A percentile compares a stretch with the other conserved stretches of the same genome.
Conservation (phyloP, 2,888 invertebrate genomes). For the Baronia brevicornis region DNA sequence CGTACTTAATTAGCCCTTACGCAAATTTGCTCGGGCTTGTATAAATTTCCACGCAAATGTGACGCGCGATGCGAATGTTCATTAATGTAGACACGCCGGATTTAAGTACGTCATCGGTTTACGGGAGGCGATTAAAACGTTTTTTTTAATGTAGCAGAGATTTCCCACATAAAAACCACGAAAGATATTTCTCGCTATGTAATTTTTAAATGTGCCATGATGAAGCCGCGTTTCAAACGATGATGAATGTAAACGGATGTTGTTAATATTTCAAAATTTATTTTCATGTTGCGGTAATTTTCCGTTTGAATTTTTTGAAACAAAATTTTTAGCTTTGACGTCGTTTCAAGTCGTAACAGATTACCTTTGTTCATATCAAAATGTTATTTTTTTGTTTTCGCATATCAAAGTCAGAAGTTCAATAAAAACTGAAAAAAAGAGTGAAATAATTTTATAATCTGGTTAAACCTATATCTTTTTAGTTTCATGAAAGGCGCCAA, state of each 20-base stretch:
- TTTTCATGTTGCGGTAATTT: too few relatives aligned
- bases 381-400: too few relatives aligned
- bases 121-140: constrained; percentile 12
- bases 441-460: too few relatives aligned
- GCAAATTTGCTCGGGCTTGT: constrained; percentile 11
- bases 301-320: too few relatives aligned
- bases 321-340: too few relatives aligned
- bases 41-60: constrained; percentile 14
- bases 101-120: constrained; percentile 11
- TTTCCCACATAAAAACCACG: constrained; percentile 10
- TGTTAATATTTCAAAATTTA: too few relatives aligned
- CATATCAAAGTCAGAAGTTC: too few relatives aligned
- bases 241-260: constrained; percentile 13
- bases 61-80: constrained; percentile 12
- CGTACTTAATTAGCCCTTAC: constrained; percentile 13
- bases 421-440: too few relatives aligned
- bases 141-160: constrained; percentile 13
- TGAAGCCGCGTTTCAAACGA: constrained; percentile 13
- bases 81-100: constrained; percentile 12
- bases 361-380: too few relatives aligned
- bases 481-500: too few relatives aligned
- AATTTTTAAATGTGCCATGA: constrained; percentile 13
- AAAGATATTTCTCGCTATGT: constrained; percentile 13
- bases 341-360: too few relatives aligned
- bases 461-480: too few relatives aligned